A percentile compares a stretch with the other conserved stretches of the same genome.
phyloP scores from a whole-genome alignment of 1,140 invertebrate genomes.

The Stratiolaelaps scimitus region DNA sequence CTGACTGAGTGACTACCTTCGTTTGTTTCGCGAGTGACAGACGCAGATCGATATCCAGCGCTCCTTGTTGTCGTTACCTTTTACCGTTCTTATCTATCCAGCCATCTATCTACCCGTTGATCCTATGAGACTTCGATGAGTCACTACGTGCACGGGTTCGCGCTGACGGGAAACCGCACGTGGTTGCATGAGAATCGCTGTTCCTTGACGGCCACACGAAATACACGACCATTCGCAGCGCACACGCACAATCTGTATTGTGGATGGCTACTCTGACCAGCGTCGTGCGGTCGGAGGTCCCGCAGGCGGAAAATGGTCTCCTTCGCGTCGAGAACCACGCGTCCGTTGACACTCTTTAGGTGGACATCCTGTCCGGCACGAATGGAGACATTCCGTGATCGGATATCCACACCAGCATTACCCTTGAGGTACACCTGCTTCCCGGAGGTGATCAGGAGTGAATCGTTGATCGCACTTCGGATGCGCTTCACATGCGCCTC shows the following conservation, averaged over 20 bases:
- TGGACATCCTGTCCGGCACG: conserved; percentile 64
- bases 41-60: no score
- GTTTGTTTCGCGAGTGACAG: no score
- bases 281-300: conserved; percentile 44
- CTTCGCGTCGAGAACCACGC: conserved; percentile 51
- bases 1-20: no score
- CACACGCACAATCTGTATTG: conserved; percentile 39
- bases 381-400: conserved; percentile 51
- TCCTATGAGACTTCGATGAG: no score
- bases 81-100: no score
- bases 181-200: conserved; percentile 36
- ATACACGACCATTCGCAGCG: conserved; percentile 37
- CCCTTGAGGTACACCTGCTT: conserved; percentile 40
- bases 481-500: conserved; percentile 57
- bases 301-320: conserved; percentile 40
- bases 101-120: no score
- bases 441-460: conserved; percentile 52
- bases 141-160: conserved; percentile 36
- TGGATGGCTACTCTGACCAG: conserved; percentile 29
- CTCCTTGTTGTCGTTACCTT: no score
- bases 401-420: conserved; percentile 46
- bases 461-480: conserved; percentile 54
- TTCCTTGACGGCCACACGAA: conserved; percentile 36
- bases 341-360: conserved; percentile 63
- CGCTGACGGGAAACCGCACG: conserved; percentile 38